phyloP scores from a whole-genome alignment of 2,797 vertebrate genomes.

The Scyliorhinus canicula region DNA sequence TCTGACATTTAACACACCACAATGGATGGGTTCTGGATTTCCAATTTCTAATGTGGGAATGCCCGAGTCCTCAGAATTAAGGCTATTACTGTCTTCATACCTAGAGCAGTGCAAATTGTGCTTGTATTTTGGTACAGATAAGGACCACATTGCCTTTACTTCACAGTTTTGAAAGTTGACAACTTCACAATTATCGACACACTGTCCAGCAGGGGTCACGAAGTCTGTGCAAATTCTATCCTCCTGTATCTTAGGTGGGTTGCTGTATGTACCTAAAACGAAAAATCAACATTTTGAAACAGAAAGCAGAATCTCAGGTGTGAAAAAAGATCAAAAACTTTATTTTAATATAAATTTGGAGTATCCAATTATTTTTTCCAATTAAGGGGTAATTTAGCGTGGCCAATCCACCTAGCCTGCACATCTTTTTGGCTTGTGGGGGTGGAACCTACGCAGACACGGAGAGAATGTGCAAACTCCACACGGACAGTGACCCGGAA shows the following conservation, averaged over 20 bases:
- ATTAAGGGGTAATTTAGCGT: too few relatives aligned
- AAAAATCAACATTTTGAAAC: not conserved
- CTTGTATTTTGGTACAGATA: constrained; percentile 48
- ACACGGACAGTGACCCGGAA: too few relatives aligned
- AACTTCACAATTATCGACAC: constrained; percentile 43
- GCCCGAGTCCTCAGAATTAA: constrained; percentile 79
- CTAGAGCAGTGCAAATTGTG: constrained; percentile 46
- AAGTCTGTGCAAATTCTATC: constrained; percentile 46
- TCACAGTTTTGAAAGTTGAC: constrained; percentile 48
- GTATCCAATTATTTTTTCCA: too few relatives aligned
- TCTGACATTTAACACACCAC: constrained; percentile 47
- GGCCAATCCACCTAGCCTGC: too few relatives aligned
- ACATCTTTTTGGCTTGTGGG: too few relatives aligned
- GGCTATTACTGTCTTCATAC: constrained; percentile 65
- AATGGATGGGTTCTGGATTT: constrained; percentile 70
- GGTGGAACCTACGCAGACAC: too few relatives aligned
- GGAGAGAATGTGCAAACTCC: too few relatives aligned
- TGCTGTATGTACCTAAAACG: constrained; percentile 44
- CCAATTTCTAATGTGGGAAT: constrained; percentile 85
- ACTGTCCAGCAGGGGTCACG: constrained; percentile 15
- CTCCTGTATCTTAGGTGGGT: constrained; percentile 48
- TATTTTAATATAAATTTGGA: too few relatives aligned
- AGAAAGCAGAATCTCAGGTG: not conserved
- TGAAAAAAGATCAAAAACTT: not conserved
- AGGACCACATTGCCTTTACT: constrained; percentile 40